These are phyloP conservation scores for Nemotelus nigrinus DNA, from an alignment of 2,888 invertebrate genomes.

Conservation along the genomic window DNA sequence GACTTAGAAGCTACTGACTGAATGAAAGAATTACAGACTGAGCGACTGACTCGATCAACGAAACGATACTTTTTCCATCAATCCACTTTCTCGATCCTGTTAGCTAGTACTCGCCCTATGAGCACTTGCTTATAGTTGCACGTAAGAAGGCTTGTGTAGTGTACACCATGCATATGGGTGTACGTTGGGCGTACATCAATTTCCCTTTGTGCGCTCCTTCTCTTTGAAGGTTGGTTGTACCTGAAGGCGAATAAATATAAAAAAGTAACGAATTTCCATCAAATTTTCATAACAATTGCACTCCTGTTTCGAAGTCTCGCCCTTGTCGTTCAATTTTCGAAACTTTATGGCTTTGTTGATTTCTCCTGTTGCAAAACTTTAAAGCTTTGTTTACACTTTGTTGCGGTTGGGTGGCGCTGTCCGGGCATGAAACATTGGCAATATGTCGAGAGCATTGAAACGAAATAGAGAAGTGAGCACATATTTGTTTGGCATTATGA, in stretches of 20 bases:
- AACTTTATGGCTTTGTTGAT: constrained; percentile 26
- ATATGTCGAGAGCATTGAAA: not conserved
- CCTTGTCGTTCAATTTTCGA: not conserved
- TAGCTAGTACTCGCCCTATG: constrained; percentile 4
- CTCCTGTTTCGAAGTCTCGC: not conserved
- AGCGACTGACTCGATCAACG: too few relatives aligned
- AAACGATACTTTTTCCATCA: not conserved
- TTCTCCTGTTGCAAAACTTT: constrained; percentile 9
- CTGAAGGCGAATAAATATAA: constrained; percentile 16
- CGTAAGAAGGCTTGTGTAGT: not conserved
- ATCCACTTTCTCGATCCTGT: not conserved
- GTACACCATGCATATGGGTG: not conserved
- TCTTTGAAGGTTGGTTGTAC: constrained; percentile 24
- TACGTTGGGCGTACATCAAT: constrained; percentile 14
- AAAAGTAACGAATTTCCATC: constrained; percentile 33
- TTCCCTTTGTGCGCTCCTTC: constrained; percentile 26
- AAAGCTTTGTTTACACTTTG: constrained; percentile 23
- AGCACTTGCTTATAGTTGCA: too few relatives aligned
- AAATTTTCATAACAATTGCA: constrained; percentile 37
- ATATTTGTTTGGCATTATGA: not conserved
- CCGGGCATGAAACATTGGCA: not conserved
- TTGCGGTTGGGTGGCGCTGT: not conserved
- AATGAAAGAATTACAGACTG: too few relatives aligned
- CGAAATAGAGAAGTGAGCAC: not conserved
- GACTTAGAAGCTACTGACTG: too few relatives aligned